Conservation (phyloP, 2,113 vertebrate genomes). For the Pluvialis apricaria region DNA sequence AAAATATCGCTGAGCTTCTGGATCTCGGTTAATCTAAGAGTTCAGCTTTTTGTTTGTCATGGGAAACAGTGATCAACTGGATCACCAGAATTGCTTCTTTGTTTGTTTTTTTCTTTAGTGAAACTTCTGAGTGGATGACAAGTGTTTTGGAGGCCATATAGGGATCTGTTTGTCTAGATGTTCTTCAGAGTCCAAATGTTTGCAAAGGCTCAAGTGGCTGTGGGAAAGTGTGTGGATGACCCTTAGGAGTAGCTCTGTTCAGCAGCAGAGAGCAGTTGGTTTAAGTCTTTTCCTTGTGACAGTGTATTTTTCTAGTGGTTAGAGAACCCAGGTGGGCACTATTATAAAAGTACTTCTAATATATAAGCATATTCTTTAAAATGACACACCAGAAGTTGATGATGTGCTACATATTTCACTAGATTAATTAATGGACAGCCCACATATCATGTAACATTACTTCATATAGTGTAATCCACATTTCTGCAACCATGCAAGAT, state of each 20-base stretch:
- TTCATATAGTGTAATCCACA: constrained; percentile 66
- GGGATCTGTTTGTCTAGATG: constrained; percentile 2
- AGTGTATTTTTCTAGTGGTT: not conserved
- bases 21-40: not conserved
- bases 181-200: constrained; percentile 23
- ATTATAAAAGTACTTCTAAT: not conserved
- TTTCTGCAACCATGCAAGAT: constrained; percentile 54
- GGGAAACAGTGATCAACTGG: not conserved
- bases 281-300: not conserved
- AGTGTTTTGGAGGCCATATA: not conserved
- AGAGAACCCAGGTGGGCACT: not conserved
- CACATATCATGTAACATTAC: constrained; percentile 62
- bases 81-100: not conserved
- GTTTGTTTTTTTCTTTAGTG: not conserved
- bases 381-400: constrained; percentile 43
- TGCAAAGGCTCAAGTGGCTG: not conserved
- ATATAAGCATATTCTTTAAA: constrained; percentile 33
- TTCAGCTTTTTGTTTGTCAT: not conserved
- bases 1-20: not conserved
- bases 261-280: not conserved
- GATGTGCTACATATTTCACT: constrained; percentile 49
- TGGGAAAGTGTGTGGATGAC: not conserved
- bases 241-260: not conserved
- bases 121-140: not conserved
- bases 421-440: constrained; percentile 53